A percentile compares a stretch with the other conserved stretches of the same genome.
Evolutionary conservation across 2,113 vertebrate genomes (phyloP).

Genomic region (Lathamus discolor): DNA sequence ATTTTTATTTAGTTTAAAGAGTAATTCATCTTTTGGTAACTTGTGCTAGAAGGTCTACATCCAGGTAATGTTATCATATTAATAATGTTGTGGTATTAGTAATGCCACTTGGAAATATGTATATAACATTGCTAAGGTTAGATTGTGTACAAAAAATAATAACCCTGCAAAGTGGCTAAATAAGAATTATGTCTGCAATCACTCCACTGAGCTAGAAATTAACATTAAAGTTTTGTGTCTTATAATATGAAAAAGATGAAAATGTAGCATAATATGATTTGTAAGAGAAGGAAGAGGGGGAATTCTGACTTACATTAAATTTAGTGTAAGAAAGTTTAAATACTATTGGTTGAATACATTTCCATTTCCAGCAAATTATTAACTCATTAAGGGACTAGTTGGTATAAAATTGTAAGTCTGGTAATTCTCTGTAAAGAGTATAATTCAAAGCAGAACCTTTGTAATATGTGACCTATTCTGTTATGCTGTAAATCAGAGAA

Average conservation of each 20-base stretch:
- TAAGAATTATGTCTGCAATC: background rate
- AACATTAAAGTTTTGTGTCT: background rate
- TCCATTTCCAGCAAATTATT: conserved; percentile 33
- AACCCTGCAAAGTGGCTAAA: background rate
- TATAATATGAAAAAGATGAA: conserved; percentile 11
- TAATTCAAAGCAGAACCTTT: background rate
- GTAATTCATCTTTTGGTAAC: background rate
- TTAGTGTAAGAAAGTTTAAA: background rate
- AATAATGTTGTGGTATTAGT: background rate
- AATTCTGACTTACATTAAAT: background rate
- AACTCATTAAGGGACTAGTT: background rate
- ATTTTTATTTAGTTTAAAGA: conserved; percentile 13
- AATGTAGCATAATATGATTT: conserved; percentile 6
- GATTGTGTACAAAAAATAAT: conserved; percentile 12
- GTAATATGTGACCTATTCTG: background rate
- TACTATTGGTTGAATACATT: background rate
- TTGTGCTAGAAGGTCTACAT: background rate
- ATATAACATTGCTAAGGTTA: background rate
- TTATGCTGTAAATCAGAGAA: background rate
- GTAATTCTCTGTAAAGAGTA: background rate
- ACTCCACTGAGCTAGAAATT: background rate
- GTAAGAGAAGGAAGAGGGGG: background rate
- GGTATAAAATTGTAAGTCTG: background rate
- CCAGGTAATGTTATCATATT: background rate
- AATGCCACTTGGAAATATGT: background rate